These are phyloP conservation scores for Emydura subglobosa DNA, from an alignment of 2,113 vertebrate species.

Conservation along the genomic window DNA sequence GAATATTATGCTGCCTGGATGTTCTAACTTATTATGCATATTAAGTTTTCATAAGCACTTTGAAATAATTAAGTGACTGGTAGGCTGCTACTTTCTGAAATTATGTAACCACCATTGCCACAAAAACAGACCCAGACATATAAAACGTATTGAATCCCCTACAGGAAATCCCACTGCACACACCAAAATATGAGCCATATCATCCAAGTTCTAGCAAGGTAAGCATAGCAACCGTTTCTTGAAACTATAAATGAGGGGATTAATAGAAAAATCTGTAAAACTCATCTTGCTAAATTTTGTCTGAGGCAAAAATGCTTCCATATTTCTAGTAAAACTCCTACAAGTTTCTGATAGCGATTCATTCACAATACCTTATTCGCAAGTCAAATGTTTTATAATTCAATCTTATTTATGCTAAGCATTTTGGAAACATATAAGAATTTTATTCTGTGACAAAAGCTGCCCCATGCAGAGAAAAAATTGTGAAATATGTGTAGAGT, in stretches of 20 bases:
- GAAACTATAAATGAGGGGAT: neutral
- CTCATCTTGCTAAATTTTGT: neutral
- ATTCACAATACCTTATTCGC: neutral
- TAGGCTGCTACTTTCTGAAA: neutral
- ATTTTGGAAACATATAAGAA: neutral
- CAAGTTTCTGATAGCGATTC: neutral
- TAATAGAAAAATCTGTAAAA: neutral
- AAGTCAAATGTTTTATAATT: neutral
- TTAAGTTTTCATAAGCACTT: neutral
- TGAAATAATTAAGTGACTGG: neutral
- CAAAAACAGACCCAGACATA: neutral
- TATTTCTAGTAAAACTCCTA: neutral
- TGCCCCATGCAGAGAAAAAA: neutral
- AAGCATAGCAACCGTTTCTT: neutral
- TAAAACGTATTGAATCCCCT: fast-evolving
- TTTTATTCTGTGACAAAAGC: neutral
- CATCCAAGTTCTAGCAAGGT: fast-evolving
- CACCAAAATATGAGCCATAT: neutral
- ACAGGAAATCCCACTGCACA: neutral
- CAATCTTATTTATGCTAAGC: neutral
- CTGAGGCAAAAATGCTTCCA: slow-evolving; percentile 14
- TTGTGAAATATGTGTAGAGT: neutral
- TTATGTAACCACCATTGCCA: neutral
- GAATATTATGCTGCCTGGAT: neutral
- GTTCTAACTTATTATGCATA: neutral